These are phyloP conservation scores for Arrhopalites spinosus DNA, from an alignment of 2,888 invertebrate genomes.

Conservation along the genomic window DNA sequence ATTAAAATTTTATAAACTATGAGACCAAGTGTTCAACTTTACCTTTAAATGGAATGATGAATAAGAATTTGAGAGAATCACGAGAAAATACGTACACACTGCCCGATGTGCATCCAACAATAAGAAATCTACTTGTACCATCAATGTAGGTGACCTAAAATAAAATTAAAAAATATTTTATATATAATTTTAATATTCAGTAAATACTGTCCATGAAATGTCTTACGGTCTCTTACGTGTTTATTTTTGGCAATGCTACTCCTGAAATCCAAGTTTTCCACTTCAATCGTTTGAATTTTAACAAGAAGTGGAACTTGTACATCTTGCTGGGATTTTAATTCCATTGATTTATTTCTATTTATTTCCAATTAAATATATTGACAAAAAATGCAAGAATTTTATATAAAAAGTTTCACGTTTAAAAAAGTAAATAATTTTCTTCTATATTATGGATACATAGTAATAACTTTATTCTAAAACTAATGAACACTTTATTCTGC, in stretches of 20 bases:
- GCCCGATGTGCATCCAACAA: slow-evolving; percentile 53
- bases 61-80: slow-evolving; percentile 48
- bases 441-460: too few relatives aligned
- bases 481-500: too few relatives aligned
- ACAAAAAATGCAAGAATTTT: too few relatives aligned
- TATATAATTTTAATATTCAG: neutral
- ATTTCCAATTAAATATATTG: neutral
- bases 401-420: too few relatives aligned
- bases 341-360: too few relatives aligned
- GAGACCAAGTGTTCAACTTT: too few relatives aligned
- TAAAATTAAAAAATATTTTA: neutral
- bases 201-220: too few relatives aligned
- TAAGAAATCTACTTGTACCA: slow-evolving; percentile 50
- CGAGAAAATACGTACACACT: slow-evolving; percentile 53
- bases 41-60: slow-evolving; percentile 55
- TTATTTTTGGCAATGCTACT: slow-evolving; percentile 32
- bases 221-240: slow-evolving; percentile 39
- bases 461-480: too few relatives aligned
- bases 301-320: slow-evolving; percentile 45
- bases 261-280: slow-evolving; percentile 50
- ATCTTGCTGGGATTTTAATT: neutral
- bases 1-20: too few relatives aligned
- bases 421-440: too few relatives aligned
- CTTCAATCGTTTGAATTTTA: slow-evolving; percentile 51
- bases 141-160: slow-evolving; percentile 53